Percentiles rank a stretch among this genome's conserved stretches.
phyloP scores from a whole-genome alignment of 1,140 invertebrate species.

The Micrasema longulum region DNA sequence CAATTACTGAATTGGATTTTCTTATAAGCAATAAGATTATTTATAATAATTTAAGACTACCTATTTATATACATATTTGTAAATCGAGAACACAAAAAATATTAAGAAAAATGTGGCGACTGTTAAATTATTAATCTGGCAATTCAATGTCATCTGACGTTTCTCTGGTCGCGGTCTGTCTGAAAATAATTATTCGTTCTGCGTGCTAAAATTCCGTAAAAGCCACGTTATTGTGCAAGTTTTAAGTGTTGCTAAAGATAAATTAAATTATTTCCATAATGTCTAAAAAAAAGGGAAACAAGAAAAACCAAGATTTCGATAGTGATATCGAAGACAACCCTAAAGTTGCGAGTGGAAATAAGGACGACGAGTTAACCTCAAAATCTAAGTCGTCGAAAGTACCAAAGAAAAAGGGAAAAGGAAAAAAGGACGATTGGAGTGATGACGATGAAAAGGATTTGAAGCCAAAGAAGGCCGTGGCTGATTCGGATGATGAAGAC shows the following conservation, averaged over 20 bases:
- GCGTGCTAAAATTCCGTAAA: slow-evolving; percentile 22
- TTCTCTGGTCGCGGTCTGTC: neutral
- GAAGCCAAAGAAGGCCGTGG: slow-evolving; percentile 58
- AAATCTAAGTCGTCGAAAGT: slow-evolving; percentile 64
- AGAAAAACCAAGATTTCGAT: slow-evolving; percentile 72
- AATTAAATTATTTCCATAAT: slow-evolving; percentile 56
- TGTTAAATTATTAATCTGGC: neutral
- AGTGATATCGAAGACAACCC: slow-evolving; percentile 69
- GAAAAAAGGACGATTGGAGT: slow-evolving; percentile 65
- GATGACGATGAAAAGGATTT: slow-evolving; percentile 64
- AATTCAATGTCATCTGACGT: neutral
- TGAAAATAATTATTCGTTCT: slow-evolving; percentile 14
- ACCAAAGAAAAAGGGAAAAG: slow-evolving; percentile 65
- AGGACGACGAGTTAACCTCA: slow-evolving; percentile 66
- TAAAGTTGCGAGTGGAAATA: slow-evolving; percentile 54
- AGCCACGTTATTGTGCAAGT: slow-evolving; percentile 48
- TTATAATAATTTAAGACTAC: too few species aligned
- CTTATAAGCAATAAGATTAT: too few species aligned
- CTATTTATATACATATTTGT: too few species aligned
- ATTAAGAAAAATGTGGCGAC: slow-evolving; percentile 5
- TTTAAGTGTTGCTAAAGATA: slow-evolving; percentile 43
- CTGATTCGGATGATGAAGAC: slow-evolving; percentile 65
- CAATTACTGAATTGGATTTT: too few species aligned
- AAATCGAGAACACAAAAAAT: too few species aligned
- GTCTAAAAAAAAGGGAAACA: slow-evolving; percentile 73